Base-by-base conservation (phyloP, 2,797 vertebrate genomes). In the Eupleurogrammus muticus region DNA sequence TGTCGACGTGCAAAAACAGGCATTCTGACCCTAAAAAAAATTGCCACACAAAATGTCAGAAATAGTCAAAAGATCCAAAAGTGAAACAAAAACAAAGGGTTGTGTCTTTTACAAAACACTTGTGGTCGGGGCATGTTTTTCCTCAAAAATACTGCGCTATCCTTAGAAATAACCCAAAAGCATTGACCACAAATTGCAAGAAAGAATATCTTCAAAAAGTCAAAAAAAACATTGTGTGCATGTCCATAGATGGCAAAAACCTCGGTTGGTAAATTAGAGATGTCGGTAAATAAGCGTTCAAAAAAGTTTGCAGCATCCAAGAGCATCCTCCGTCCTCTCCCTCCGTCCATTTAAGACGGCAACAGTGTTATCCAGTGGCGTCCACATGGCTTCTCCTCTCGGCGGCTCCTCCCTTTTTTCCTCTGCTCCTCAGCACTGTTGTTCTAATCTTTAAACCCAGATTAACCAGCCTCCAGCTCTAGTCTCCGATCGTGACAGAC, bases 361-460 rank as follows among this genome's bases (percentile, higher is more conserved):
- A 70, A 17, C 40, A 52, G 61, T 44, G 57, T 32, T 49, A 80
- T 63, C 74, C 80, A 69, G 65, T 48, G 54, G 63, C 11, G 5
- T 78, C 81, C 75, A 78, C 83, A 83, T 53, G 61, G 81, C 71
- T 73, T 83, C 74, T 62, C 76, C 73, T 64, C 73, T 75, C 77
- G 59, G 50, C 58, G 82, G 82, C 73, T 80, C 77, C 69, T 64
- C 67, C 62, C 55, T 71, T 36, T n/a, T 66, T 63, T 64, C 59
- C 55, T 48, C 78, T 87, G 55, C 78, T 87, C 86, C 86, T 69
- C 61, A 55, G 48, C 56, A 11, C 87, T 90, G 89, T 90, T 83
- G 62, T 75, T 90, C 88, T 96, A 96, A 97, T 95, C 95, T 93
- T 80, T 94, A 94, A 96, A 96, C 94, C 94, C 93, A 56, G 95